phyloP scores from a whole-genome alignment of 53 echinoderm and acorn worm species.

The Crossaster papposus region DNA sequence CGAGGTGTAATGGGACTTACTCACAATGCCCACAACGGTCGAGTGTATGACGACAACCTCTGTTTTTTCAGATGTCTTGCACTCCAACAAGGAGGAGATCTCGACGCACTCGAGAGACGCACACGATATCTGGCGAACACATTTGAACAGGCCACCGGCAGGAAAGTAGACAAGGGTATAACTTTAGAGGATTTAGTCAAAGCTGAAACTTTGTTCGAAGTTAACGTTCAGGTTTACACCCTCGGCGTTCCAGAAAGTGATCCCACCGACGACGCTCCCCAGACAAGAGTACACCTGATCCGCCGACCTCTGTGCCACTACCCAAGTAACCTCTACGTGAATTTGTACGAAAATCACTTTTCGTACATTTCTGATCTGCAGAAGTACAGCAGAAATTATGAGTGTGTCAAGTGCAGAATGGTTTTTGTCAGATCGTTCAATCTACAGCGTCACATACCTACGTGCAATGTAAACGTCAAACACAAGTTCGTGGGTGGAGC shows the following conservation, averaged over 20 bases:
- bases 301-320: slow-evolving; percentile 11
- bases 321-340: slow-evolving; percentile 52
- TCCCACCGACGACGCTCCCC: neutral
- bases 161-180: too few species aligned
- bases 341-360: slow-evolving; percentile 60
- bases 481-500: slow-evolving; percentile 48
- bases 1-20: slow-evolving; percentile 4
- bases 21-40: too few species aligned
- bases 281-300: slow-evolving; percentile 36
- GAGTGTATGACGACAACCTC: too few species aligned
- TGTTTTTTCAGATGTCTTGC: too few species aligned
- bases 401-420: slow-evolving; percentile 52
- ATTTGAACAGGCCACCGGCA: too few species aligned
- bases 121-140: too few species aligned
- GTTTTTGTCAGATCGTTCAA: slow-evolving; percentile 2
- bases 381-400: slow-evolving; percentile 48
- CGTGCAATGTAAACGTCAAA: slow-evolving; percentile 53
- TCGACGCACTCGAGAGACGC: too few species aligned
- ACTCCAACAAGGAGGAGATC: too few species aligned
- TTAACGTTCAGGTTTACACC: neutral
- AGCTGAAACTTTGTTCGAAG: slow-evolving; percentile 52
- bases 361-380: slow-evolving; percentile 59
- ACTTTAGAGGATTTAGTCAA: too few species aligned
- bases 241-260: too few species aligned
- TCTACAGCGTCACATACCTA: slow-evolving; percentile 45